Conservation (phyloP, 2,888 invertebrate species). For the Aphodius sticticus region DNA sequence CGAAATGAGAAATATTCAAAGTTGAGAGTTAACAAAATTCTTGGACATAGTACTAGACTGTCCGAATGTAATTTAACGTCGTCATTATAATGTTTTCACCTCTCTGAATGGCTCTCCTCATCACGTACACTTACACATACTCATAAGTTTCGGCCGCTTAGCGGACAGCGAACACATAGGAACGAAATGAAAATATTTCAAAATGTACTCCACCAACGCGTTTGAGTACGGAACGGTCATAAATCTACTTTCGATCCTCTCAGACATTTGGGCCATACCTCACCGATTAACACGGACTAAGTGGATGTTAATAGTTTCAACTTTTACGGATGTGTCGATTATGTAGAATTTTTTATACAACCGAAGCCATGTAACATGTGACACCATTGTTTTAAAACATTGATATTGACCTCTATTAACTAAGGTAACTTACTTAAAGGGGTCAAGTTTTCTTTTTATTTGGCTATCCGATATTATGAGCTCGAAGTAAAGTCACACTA, state of each 20-base stretch:
- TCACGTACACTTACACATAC: constrained; percentile 13
- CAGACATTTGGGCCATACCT: constrained; percentile 9
- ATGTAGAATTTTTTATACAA: too few relatives aligned
- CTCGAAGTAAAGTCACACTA: too few relatives aligned
- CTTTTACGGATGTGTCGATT: too few relatives aligned
- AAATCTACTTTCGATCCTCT: not conserved
- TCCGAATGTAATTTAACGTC: constrained; percentile 13
- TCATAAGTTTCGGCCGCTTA: constrained; percentile 22
- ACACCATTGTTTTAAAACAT: too few relatives aligned
- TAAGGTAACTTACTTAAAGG: too few relatives aligned
- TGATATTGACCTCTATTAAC: too few relatives aligned
- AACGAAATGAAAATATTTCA: constrained; percentile 19
- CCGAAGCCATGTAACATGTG: too few relatives aligned
- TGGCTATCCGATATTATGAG: too few relatives aligned
- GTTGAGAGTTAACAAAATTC: not conserved
- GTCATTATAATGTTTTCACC: constrained; percentile 18
- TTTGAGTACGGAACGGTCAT: not conserved
- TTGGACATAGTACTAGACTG: not conserved
- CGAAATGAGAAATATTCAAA: not conserved
- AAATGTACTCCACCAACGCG: constrained; percentile 13
- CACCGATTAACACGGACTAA: constrained; percentile 17
- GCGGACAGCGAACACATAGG: not conserved
- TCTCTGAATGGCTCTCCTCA: constrained; percentile 10
- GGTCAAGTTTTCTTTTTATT: too few relatives aligned
- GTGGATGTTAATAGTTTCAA: constrained; percentile 9